phyloP scores from a whole-genome alignment of 2,888 invertebrate species.

The Eurois occulta region DNA sequence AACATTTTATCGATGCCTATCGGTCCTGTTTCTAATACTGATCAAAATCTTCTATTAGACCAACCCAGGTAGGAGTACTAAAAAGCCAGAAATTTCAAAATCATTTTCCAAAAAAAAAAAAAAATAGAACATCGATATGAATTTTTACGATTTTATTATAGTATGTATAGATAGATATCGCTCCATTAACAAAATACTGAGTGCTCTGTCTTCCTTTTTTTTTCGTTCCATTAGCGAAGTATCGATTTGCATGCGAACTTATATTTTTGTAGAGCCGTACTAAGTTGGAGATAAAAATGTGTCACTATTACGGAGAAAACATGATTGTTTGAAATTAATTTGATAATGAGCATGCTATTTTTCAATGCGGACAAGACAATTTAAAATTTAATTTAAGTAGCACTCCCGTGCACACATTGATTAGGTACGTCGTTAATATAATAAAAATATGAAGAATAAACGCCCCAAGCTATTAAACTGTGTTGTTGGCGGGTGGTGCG shows the following conservation, averaged over 20 bases:
- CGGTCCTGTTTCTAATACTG: too few species aligned
- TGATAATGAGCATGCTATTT: constrained; percentile 7
- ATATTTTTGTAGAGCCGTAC: constrained; percentile 20
- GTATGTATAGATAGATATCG: too few species aligned
- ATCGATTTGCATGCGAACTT: constrained; percentile 58
- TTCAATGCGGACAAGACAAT: constrained; percentile 27
- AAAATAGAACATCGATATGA: too few species aligned
- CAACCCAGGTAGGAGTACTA: too few species aligned
- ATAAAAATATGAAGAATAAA: constrained; percentile 84
- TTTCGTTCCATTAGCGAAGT: constrained; percentile 65
- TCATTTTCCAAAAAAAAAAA: too few species aligned
- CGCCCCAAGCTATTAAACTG: constrained; percentile 81
- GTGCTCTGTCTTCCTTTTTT: constrained; percentile 63
- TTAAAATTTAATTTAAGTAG: constrained; percentile 63
- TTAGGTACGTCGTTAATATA: constrained; percentile 74
- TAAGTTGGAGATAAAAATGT: constrained; percentile 20
- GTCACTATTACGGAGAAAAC: neutral
- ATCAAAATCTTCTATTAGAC: too few species aligned
- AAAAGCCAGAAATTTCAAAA: too few species aligned
- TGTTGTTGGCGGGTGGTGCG: constrained; percentile 66
- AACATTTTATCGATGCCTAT: too few species aligned
- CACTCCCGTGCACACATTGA: constrained; percentile 62
- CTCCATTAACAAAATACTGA: constrained; percentile 67
- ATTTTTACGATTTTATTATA: too few species aligned
- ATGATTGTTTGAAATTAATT: constrained; percentile 14